Evolutionary conservation across 2,888 invertebrate genomes (phyloP).

Genomic region (Eristalinus aeneus): DNA sequence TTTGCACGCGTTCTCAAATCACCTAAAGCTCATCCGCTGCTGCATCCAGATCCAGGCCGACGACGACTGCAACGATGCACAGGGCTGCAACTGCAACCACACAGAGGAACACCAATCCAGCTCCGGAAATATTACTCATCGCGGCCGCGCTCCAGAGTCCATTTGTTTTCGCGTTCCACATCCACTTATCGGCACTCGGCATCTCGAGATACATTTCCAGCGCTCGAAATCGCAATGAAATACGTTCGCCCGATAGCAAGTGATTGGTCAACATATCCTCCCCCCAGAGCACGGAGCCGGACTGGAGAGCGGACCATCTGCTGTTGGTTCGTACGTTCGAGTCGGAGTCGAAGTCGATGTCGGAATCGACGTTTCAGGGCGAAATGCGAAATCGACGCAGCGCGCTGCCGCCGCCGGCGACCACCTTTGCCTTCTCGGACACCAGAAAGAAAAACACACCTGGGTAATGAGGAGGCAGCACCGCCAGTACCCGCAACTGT

Average conservation of each 20-base stretch:
- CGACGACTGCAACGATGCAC: constrained; percentile 19
- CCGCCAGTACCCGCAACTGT: constrained; percentile 16
- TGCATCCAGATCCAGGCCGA: constrained; percentile 44
- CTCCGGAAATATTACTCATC: constrained; percentile 71
- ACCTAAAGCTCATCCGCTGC: constrained; percentile 69
- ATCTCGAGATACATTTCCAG: constrained; percentile 61
- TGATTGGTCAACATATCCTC: constrained; percentile 75
- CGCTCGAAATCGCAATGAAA: constrained; percentile 73
- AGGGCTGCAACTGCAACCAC: neutral
- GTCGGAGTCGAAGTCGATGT: constrained; percentile 12
- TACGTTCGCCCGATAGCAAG: constrained; percentile 76
- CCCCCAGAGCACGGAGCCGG: constrained; percentile 2
- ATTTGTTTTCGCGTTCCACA: constrained; percentile 69
- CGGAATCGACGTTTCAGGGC: constrained; percentile 30
- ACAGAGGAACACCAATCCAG: constrained; percentile 20
- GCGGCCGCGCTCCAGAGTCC: constrained; percentile 57
- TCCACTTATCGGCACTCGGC: constrained; percentile 69
- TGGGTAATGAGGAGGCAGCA: constrained; percentile 52
- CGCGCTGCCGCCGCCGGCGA: constrained; percentile 47
- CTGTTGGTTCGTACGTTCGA: constrained; percentile 33
- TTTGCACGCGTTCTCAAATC: constrained; percentile 34
- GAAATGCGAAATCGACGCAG: constrained; percentile 61
- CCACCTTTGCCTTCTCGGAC: constrained; percentile 50
- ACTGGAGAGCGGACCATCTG: constrained; percentile 48
- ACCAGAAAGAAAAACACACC: constrained; percentile 50